A percentile compares a stretch with the other conserved stretches of the same genome.
These are phyloP conservation scores for Spinus pinus DNA, from an alignment of 2,797 vertebrate genomes.

Conservation along the genomic window DNA sequence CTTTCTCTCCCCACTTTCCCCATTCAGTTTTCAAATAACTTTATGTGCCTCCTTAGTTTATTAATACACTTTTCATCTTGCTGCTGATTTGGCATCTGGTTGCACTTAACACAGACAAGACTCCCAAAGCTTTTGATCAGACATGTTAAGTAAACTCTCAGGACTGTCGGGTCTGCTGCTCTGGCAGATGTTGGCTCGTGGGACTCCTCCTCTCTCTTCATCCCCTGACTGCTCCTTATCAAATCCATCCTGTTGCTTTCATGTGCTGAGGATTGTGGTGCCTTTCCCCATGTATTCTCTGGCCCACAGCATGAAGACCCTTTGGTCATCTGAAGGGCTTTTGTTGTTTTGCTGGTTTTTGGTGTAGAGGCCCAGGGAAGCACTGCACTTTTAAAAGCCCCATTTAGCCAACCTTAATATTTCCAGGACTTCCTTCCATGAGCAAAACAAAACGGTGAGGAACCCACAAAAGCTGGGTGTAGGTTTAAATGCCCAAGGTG, in stretches of 20 bases:
- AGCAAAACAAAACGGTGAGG: background rate
- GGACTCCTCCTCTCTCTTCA: background rate
- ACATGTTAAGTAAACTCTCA: conserved; percentile 32
- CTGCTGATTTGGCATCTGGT: conserved; percentile 57
- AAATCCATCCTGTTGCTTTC: conserved; percentile 1
- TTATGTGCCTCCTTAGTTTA: conserved; percentile 36
- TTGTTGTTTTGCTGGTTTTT: background rate
- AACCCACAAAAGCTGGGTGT: background rate
- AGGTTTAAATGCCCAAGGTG: background rate
- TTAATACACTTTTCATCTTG: conserved; percentile 51
- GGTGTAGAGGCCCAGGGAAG: background rate
- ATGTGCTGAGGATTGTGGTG: background rate
- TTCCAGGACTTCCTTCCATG: background rate
- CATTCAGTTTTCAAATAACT: conserved; percentile 46
- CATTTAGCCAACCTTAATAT: background rate
- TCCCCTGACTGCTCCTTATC: background rate
- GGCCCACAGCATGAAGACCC: background rate
- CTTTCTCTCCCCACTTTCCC: background rate
- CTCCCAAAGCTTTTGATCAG: conserved; percentile 57
- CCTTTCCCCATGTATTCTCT: background rate
- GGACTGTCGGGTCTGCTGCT: background rate
- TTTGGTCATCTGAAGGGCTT: accelerated
- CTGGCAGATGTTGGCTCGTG: background rate
- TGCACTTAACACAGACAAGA: conserved; percentile 31
- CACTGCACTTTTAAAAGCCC: background rate